Base-by-base conservation (phyloP, 2,113 vertebrate species). In the Meriones unguiculatus region DNA sequence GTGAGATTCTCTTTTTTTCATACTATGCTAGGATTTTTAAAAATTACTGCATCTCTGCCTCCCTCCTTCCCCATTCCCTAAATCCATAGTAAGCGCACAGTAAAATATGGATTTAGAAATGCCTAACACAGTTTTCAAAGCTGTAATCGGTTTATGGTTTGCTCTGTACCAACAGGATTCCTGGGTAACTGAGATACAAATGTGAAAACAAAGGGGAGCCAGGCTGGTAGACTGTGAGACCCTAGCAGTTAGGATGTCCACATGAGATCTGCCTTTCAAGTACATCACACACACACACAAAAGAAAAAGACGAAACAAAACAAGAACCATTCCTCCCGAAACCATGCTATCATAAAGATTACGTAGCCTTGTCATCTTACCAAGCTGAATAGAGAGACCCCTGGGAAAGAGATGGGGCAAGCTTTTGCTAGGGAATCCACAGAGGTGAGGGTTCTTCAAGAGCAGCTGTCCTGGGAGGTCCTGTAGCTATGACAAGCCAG, bases 1-100 rank as follows among this genome's bases (percentile, higher is more conserved):
- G 98, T 95, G 97, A 98, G 98, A 98, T 98, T 77, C 8, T 98
- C 98, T 98, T 99, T 57, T 57, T 98, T 98, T 98, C 98, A 97
- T 94, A 98, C 95, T 96, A 98, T 78, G 97, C 97, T 95, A 0
- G 94, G 97, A 97, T 82, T 97, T 97, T 98, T 98, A 97, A 96
- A 98, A 98, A 98, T 98, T 96, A 98, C 93, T 28, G 20, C 93
- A 78, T 76, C 69, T 95, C 97, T 87, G 96, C 38, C 62, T 52
- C 52, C 41, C 46, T 18, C 3, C 22, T 35, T 1, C 15, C 32
- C 38, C 28, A 18, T 28, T n/a, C 28, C 59, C 52, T 57, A 59
- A 77, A 95, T 97, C 96, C 97, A 98, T 98, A 98, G 98, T 98
- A 98, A 98, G 98, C 93, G 95, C 97, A 98, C 91, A 96, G 97